phyloP scores from a whole-genome alignment of 2,888 invertebrate species.

The Nasonovia ribisnigri region DNA sequence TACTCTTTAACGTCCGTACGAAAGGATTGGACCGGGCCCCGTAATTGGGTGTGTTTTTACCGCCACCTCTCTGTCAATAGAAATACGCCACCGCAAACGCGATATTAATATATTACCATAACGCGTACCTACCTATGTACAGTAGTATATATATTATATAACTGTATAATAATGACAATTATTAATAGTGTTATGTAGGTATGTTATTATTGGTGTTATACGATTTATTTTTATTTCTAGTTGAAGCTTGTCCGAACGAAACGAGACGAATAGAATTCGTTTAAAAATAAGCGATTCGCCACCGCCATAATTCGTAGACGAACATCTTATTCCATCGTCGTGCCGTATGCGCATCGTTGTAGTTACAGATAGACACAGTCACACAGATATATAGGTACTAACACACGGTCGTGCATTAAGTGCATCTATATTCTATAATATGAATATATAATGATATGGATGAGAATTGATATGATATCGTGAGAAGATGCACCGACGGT shows the following conservation, averaged over 20 bases:
- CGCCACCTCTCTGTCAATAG: conserved; percentile 44
- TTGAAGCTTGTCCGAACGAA: not conserved
- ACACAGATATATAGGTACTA: not conserved
- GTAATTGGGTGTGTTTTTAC: conserved; percentile 64
- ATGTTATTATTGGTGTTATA: not conserved
- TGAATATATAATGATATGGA: not conserved
- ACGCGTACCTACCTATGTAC: not conserved
- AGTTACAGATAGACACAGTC: too few relatives aligned
- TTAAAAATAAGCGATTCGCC: not conserved
- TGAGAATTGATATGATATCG: not conserved
- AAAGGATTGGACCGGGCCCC: conserved; percentile 64
- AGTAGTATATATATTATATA: too few relatives aligned
- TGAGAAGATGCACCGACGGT: not conserved
- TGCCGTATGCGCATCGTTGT: not conserved
- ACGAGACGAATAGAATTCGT: not conserved
- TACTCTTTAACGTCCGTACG: conserved; percentile 8
- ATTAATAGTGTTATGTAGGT: not conserved
- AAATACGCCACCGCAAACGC: conserved; percentile 23
- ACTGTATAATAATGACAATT: not conserved
- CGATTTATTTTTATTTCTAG: not conserved
- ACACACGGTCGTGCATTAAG: not conserved
- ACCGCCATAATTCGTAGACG: not conserved
- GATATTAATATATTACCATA: not conserved
- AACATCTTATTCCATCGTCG: not conserved
- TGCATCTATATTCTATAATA: not conserved